Conservation (phyloP, 2,888 invertebrate species). For the Andricus curvator region DNA sequence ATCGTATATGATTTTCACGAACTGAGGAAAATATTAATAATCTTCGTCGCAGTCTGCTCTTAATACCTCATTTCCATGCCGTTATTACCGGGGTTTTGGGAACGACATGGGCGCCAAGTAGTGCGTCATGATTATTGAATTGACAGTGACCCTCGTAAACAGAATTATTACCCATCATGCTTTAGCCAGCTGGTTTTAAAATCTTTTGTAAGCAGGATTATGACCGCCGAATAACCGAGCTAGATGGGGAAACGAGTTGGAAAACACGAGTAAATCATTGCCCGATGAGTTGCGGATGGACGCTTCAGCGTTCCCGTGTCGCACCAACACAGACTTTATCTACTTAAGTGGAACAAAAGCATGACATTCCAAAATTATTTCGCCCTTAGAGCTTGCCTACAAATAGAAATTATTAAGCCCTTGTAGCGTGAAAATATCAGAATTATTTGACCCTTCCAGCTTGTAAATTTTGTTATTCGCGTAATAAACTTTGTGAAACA, state of each 20-base stretch:
- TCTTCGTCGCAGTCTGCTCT: neutral
- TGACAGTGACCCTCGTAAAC: slow-evolving; percentile 40
- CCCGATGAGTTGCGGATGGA: slow-evolving; percentile 35
- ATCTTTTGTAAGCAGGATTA: slow-evolving; percentile 54
- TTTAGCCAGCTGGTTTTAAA: slow-evolving; percentile 48
- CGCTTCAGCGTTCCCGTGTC: slow-evolving; percentile 18
- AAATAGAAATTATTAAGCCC: neutral
- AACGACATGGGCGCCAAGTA: slow-evolving; percentile 30
- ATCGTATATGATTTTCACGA: neutral
- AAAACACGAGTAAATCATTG: slow-evolving; percentile 34
- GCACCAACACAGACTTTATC: slow-evolving; percentile 16
- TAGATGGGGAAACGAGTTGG: slow-evolving; percentile 40
- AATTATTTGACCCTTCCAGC: neutral
- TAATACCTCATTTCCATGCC: neutral
- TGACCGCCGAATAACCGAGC: slow-evolving; percentile 42
- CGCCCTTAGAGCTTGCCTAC: neutral
- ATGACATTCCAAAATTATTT: slow-evolving; percentile 12
- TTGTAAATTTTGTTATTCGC: slow-evolving; percentile 43
- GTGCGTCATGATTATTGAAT: slow-evolving; percentile 38
- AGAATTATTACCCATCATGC: slow-evolving; percentile 34
- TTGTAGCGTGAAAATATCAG: neutral
- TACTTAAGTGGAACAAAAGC: slow-evolving; percentile 16
- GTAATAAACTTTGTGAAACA: slow-evolving; percentile 45
- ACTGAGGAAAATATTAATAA: neutral
- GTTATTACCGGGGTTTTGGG: slow-evolving; percentile 13